Evolutionary conservation across 2,797 vertebrate species (phyloP).

Genomic region (Phalloptychus januarius): DNA sequence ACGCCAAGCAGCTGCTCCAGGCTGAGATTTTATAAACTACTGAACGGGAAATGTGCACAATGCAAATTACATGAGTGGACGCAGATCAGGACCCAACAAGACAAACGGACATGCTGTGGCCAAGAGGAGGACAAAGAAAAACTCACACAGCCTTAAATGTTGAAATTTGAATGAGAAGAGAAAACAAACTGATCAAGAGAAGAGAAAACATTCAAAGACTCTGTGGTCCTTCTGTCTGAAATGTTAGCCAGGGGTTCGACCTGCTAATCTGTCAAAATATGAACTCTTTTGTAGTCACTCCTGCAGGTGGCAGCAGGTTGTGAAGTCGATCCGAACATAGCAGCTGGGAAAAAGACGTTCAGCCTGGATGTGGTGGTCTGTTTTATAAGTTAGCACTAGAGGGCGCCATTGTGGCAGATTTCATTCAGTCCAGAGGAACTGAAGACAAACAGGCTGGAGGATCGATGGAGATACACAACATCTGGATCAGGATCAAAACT

Average conservation of each 20-base stretch:
- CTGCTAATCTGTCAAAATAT: slow-evolving; percentile 35
- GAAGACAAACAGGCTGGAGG: slow-evolving; percentile 28
- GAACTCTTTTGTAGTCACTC: slow-evolving; percentile 64
- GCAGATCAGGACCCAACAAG: slow-evolving; percentile 26
- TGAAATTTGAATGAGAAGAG: slow-evolving; percentile 26
- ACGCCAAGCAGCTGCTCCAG: slow-evolving; percentile 28
- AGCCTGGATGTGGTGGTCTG: slow-evolving; percentile 65
- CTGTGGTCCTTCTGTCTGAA: slow-evolving; percentile 45
- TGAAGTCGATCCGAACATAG: slow-evolving; percentile 59
- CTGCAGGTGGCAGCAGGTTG: slow-evolving; percentile 39
- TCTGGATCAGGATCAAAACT: slow-evolving; percentile 72
- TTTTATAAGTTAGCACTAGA: slow-evolving; percentile 79
- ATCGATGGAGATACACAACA: slow-evolving; percentile 55
- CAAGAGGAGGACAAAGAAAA: slow-evolving; percentile 33
- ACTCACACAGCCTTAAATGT: slow-evolving; percentile 67
- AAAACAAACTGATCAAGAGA: slow-evolving; percentile 17
- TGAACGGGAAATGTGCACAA: slow-evolving; percentile 69
- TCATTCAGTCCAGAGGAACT: slow-evolving; percentile 44
- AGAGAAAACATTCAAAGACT: slow-evolving; percentile 46
- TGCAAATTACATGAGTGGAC: slow-evolving; percentile 50
- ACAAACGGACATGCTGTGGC: slow-evolving; percentile 26
- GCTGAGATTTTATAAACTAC: slow-evolving; percentile 55
- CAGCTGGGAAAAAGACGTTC: slow-evolving; percentile 42
- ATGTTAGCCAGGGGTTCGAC: slow-evolving; percentile 38
- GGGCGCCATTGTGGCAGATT: slow-evolving; percentile 63